Conservation (phyloP, 2,113 vertebrate genomes). For the Phylloscopus trochiloides region DNA sequence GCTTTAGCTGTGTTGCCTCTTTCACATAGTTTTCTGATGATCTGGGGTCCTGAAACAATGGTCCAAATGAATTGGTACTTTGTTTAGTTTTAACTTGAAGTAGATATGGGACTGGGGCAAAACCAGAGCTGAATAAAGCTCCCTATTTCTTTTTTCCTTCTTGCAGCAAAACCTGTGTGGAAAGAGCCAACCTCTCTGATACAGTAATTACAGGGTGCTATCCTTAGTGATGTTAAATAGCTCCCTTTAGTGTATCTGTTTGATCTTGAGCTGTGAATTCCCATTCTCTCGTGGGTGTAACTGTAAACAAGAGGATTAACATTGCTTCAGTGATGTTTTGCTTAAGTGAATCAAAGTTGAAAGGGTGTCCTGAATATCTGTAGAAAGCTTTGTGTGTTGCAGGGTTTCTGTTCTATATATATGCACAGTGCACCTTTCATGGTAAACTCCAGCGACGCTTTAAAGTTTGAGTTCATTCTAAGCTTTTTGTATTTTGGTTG, state of each 20-base stretch:
- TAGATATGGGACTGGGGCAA: background rate
- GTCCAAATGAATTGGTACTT: background rate
- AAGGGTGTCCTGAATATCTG: constrained; percentile 46
- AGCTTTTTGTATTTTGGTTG: constrained; percentile 11
- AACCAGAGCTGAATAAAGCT: background rate
- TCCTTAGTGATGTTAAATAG: constrained; percentile 65
- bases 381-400: constrained; percentile 37
- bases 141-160: background rate
- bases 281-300: constrained; percentile 63
- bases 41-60: background rate
- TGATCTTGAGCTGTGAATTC: constrained; percentile 62
- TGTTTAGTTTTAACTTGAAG: background rate
- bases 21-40: background rate
- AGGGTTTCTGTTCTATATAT: background rate
- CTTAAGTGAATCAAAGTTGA: constrained; percentile 50
- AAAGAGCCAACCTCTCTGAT: background rate
- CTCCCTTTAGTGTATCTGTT: constrained; percentile 41
- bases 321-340: constrained; percentile 53
- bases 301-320: constrained; percentile 72
- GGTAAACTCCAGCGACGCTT: background rate
- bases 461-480: background rate
- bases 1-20: background rate
- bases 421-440: background rate
- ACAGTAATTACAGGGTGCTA: constrained; percentile 58
- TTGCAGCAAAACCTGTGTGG: constrained; percentile 4